These are phyloP conservation scores for Aplidium turbinatum DNA, from an alignment of 23 tunicate genomes.

Conservation along the genomic window DNA sequence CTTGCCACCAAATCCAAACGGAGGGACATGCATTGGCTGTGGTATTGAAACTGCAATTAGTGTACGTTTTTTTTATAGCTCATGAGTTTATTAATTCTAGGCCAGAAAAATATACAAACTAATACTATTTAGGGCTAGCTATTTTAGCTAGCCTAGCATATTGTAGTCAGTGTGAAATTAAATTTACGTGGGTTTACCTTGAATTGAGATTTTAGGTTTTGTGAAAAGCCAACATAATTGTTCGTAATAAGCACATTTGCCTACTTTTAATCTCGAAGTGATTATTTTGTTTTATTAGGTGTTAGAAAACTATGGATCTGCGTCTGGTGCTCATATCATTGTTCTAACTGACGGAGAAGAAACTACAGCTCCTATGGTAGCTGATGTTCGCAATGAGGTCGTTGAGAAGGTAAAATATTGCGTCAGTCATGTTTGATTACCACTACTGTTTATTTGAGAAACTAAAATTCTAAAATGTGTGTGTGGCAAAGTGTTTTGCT, in stretches of 20 bases:
- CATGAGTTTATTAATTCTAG: no score
- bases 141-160: no score
- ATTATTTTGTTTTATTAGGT: background rate
- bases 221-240: no score
- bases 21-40: constrained; percentile 34
- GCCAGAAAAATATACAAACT: no score
- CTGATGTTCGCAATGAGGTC: constrained; percentile 1
- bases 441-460: background rate
- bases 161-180: no score
- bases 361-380: constrained; percentile 1
- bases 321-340: constrained; percentile 23
- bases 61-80: constrained; percentile 15
- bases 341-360: constrained; percentile 47
- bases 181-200: no score
- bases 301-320: background rate
- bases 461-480: no score
- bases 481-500: no score
- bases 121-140: no score
- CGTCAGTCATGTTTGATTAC: background rate
- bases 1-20: constrained; percentile 12
- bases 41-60: constrained; percentile 31
- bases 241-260: no score
- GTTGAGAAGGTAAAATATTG: constrained; percentile 5
- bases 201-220: no score
- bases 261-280: no score